Base-by-base conservation (phyloP, 2,113 vertebrate genomes). In the Grus americana region DNA sequence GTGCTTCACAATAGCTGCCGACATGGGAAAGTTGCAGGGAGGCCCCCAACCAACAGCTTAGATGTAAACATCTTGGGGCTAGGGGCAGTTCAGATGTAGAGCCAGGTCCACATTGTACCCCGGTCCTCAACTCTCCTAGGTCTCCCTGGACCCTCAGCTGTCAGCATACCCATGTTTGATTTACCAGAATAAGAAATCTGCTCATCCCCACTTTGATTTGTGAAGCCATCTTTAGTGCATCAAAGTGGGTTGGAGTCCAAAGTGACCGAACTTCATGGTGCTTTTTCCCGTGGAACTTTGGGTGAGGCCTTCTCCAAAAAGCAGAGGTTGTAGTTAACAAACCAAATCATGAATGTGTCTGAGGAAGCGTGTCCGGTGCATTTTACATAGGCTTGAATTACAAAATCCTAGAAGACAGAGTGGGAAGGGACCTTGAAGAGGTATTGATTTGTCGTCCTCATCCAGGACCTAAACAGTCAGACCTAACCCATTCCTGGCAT, bases 1-100 rank as follows among this genome's bases (percentile, higher is more conserved):
- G 62, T 8, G 10, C 29, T 92, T 96, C 55, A 91, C 66, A 92
- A 92, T 95, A 95, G 92, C 91, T 95, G 93, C 81, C 16, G 38
- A 88, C 79, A 36, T 88, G 74, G 89, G 92, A 78, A 95, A 94
- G 84, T 73, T 73, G 24, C 66, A 91, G 63, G 34, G 80, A 59
- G 74, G 42, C 32, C 79, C 47, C 38, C n/a, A 75, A 40, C 26
- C 50, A 66, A 40, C 12, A 82, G 46, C 23, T 91, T 38, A 17
- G 46, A 70, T 73, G 22, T 49, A 70, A 81, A 76, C 38, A 42
- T 65, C 61, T 44, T 82, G 46, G 42, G 34, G 47, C 72, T 44
- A 57, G 36, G 73, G 58, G 11, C 3, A 46, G 32, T 70, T 91
- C 6, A 30, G 70, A 81, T 82, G 20, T 26, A 32, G 22, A 91